Evolutionary conservation across 2,113 vertebrate genomes (phyloP), one percentile per base, ranked within the genome.

Genomic region (Podiceps cristatus): DNA sequence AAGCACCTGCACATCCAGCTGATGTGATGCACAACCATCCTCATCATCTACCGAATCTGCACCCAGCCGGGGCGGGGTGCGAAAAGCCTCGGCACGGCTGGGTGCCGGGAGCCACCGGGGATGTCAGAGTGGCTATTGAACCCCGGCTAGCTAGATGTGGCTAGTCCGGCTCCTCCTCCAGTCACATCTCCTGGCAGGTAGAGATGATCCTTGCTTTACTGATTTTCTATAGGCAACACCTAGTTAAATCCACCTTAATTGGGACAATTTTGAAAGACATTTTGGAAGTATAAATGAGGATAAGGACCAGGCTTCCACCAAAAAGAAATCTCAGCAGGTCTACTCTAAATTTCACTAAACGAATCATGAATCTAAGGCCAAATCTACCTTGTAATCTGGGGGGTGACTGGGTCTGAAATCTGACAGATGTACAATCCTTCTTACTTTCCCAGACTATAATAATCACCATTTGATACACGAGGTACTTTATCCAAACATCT

Each of bases 1-100:
- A 90, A 78, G 42, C 18, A 7, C 25, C 66, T 59, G 42, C 29
- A 67, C 3, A 4, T 63, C 19, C 56, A 63, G 17, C 22, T 74
- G 8, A 4, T 74, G 37, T 9, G 47, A 37, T 37, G 37, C 37
- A 37, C 37, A 37, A 74, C 62, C 40, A 37, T 42, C n/a, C 45
- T 40, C 69, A 45, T 63, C 17, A 50, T 59, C 25, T 37, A 37
- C n/a, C 18, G 11, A 83, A 52, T 33, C 40, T 1, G 0, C 17
- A 60, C 37, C 17, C 71, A 76, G 0, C 4, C 13, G 28, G 67
- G 19, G 33, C 1, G 0, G 24, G 82, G 4, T n/a, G 52, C 18
- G 52, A 33, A 67, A 67, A 74, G 37, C 7, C 10, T 33, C 5
- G 23, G 40, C n/a, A n/a, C 55, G 22, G 16, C 4, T 73, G 81